Conservation (phyloP, 1,140 invertebrate species). For the Drosophila pseudoobscura region DNA sequence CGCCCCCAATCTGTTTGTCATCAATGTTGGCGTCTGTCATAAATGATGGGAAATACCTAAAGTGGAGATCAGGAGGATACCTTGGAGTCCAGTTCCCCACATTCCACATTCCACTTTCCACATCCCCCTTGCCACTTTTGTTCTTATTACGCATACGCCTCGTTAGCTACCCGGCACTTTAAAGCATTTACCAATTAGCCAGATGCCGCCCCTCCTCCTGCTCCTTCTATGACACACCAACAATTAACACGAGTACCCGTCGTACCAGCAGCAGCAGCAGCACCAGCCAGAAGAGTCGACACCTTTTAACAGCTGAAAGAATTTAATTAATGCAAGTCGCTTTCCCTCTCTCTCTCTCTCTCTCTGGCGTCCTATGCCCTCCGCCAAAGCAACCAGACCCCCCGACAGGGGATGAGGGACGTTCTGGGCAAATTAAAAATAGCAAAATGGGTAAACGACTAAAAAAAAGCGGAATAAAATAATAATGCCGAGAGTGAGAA, state of each 20-base stretch:
- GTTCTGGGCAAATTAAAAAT: slow-evolving; percentile 55
- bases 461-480: slow-evolving; percentile 32
- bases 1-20: slow-evolving; percentile 41
- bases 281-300: slow-evolving; percentile 20
- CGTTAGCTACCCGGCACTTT: slow-evolving; percentile 28
- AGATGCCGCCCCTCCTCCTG: not conserved
- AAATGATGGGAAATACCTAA: slow-evolving; percentile 53
- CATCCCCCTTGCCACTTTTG: slow-evolving; percentile 19
- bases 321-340: slow-evolving; percentile 76
- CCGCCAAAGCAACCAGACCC: slow-evolving; percentile 21
- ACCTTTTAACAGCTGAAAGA: slow-evolving; percentile 61
- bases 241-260: too few species aligned
- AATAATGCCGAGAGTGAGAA: not conserved
- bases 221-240: not conserved
- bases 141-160: slow-evolving; percentile 55
- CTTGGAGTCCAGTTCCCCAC: slow-evolving; percentile 16
- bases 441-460: slow-evolving; percentile 35
- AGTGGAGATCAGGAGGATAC: slow-evolving; percentile 17
- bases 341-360: slow-evolving; percentile 7
- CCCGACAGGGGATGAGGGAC: too few species aligned
- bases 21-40: slow-evolving; percentile 72
- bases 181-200: slow-evolving; percentile 65
- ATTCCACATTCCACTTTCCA: slow-evolving; percentile 3
- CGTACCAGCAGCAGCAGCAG: not conserved
- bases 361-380: not conserved